Evolutionary conservation across 2,888 invertebrate genomes (phyloP), one percentile per base, ranked within the genome.

Genomic region (Cheilosia pagana): DNA sequence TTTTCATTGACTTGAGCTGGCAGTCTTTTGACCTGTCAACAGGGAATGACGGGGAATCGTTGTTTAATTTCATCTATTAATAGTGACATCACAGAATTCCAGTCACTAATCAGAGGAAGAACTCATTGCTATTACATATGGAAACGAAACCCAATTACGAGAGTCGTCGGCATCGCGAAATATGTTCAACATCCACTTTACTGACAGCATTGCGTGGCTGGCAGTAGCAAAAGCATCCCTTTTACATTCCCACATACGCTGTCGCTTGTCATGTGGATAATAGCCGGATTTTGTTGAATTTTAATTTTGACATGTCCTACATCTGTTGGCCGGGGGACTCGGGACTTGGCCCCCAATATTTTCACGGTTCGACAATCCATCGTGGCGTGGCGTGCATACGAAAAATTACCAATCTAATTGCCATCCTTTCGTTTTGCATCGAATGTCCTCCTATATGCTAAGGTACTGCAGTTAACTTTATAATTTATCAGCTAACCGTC

Each of bases 241-340:
- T 77, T 21, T 53, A 71, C 41, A 67, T 63, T 71, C 63, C 63
- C 65, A 63, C 57, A 59, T 19, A 60, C 52, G 60, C 23, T 39
- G 45, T 39, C 45, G 53, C 62, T 77, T 77, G 60, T 77, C 82
- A 75, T 82, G 78, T 57, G 71, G 65, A 81, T 85, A 85, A 85
- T 85, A 67, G 81, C 85, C 85, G 85, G 85, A 85, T 81, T 81
- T 75, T 71, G 85, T 75, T 75, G 67, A 75, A 71, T 85, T 79
- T 75, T 45, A 75, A 76, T 71, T 85, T 81, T 71, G 85, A 81
- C 85, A 81, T 85, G 85, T 85, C 81, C 81, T 85, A 85, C 85
- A 85, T 85, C 85, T 85, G 85, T 81, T 85, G 14, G 48, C 53
- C 78, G 57, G 71, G 28, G 74, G 71, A 41, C 31, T 45, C 43